Evolutionary conservation across 2,797 vertebrate species (phyloP).

Genomic region (Pyrocephalus nanus): DNA sequence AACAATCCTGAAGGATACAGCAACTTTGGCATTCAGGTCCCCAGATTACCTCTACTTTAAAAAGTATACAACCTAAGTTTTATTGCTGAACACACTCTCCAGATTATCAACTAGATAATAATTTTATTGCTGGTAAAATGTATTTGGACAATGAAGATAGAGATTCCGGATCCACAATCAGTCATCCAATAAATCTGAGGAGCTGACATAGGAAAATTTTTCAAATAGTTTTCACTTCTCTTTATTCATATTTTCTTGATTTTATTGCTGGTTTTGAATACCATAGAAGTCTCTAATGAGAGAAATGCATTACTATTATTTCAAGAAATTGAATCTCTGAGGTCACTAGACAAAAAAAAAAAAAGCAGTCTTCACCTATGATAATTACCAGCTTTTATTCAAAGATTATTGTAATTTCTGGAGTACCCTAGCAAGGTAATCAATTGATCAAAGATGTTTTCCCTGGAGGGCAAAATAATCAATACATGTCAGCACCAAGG

Average conservation of each 20-base stretch:
- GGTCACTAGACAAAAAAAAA: not conserved
- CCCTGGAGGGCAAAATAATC: conserved; percentile 26
- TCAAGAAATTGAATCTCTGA: not conserved
- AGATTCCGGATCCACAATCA: not conserved
- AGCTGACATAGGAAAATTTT: not conserved
- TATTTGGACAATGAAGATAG: not conserved
- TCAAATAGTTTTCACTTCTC: not conserved
- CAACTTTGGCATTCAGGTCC: not conserved
- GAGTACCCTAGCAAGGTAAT: not conserved
- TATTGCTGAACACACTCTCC: not conserved
- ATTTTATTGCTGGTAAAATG: not conserved
- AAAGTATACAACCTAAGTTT: not conserved
- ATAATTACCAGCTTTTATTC: not conserved
- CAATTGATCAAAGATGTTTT: conserved; percentile 23
- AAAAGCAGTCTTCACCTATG: not conserved
- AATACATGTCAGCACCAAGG: not conserved
- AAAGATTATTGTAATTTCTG: conserved; percentile 9
- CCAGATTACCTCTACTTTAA: not conserved
- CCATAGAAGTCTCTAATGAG: not conserved
- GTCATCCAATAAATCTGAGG: not conserved
- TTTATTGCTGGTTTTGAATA: not conserved
- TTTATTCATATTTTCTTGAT: not conserved
- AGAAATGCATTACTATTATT: not conserved
- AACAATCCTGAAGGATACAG: not conserved
- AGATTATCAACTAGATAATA: not conserved